These are phyloP conservation scores for Podargus strigoides DNA, from an alignment of 2,797 vertebrate genomes.

Conservation along the genomic window DNA sequence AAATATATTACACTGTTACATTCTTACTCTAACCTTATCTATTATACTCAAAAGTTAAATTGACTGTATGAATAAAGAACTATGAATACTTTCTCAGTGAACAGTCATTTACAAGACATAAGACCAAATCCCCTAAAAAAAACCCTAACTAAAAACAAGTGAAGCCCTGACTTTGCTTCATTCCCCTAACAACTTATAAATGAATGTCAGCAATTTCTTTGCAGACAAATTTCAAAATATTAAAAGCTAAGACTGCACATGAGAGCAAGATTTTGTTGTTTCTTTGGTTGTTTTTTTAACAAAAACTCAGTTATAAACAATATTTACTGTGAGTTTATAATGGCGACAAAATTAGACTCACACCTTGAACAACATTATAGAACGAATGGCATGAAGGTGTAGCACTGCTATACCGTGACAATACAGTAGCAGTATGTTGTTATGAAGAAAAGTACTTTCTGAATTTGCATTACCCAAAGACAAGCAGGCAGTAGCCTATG, in stretches of 20 bases:
- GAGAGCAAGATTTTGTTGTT: not conserved
- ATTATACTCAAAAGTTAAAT: not conserved
- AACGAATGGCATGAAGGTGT: not conserved
- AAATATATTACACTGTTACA: not conserved
- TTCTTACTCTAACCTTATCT: not conserved
- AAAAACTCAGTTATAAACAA: not conserved
- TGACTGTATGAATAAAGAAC: not conserved
- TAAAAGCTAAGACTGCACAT: not conserved
- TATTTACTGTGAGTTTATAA: not conserved
- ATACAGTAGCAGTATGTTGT: fast-evolving
- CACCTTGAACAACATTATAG: not conserved
- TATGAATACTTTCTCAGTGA: not conserved
- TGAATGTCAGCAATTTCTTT: not conserved
- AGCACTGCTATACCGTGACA: not conserved
- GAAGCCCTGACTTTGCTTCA: not conserved
- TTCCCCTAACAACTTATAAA: not conserved
- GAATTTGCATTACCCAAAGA: not conserved
- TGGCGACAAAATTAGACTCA: not conserved
- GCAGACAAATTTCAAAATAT: not conserved
- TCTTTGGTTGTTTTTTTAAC: not conserved
- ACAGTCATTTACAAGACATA: not conserved
- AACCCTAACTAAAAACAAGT: not conserved
- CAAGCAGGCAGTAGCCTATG: fast-evolving
- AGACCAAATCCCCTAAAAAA: not conserved
- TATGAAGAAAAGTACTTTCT: not conserved